Base-by-base conservation (phyloP, 92 coral and sea anemone genomes). In the Umimayanthus kanabou region DNA sequence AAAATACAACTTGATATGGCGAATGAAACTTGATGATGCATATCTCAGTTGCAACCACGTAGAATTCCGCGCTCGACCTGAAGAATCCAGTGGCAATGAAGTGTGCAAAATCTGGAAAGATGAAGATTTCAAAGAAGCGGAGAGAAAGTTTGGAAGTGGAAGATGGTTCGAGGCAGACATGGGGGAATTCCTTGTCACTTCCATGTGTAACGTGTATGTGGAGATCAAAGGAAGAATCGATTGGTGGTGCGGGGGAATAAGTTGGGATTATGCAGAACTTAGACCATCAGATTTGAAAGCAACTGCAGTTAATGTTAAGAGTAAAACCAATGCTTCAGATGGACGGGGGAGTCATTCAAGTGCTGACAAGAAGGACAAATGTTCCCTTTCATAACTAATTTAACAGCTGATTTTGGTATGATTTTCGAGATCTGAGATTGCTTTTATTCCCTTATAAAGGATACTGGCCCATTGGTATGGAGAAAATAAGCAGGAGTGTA, bases 201-300 rank as follows among this genome's bases (percentile, higher is more conserved):
- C 76, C 25, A 76, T 76, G 50, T 94, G 96, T 80, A 87, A 92
- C 26, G 95, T 94, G 7, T 82, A 76, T 11, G 94, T 94, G 73
- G 95, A 94, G 78, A 83, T 94, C 37, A 85, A 70, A 29, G 96
- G 96, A 6, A 90, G 95, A 39, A 84, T 74, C 26, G 81, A 74
- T n/a, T 88, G 81, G 82, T 94, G 96, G 95, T 90, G 94, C 78
- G 96, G 96, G 0, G 96, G 96, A 0, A 90, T 92, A 22, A 57
- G 89, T 3, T 94, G 96, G 96, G 96, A 94, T 87, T 88, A 85
- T 77, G 96, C 84, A n/a, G 91, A 94, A 84, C 81, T 94, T 66
- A 92, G 87, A 79, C 91, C 88, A 76, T 69, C 9, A 4, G 8
- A 16, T 76, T 47, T 53, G 37, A 43, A 47, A 11, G 29, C 61